Conservation (phyloP, 2,797 vertebrate genomes). For the Capromys pilorides region DNA sequence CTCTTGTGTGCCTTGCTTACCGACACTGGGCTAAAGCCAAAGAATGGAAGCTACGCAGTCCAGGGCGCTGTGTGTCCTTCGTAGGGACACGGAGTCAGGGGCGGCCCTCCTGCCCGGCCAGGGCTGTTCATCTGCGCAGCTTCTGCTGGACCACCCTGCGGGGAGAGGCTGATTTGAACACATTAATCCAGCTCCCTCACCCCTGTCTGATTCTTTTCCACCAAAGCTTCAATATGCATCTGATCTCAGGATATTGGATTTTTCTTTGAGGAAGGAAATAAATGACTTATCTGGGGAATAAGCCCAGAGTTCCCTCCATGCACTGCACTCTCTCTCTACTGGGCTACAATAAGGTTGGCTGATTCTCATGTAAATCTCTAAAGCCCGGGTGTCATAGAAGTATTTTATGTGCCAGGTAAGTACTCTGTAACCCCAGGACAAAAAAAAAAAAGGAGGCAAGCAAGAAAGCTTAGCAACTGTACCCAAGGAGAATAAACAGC, state of each 20-base stretch:
- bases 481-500: slow-evolving; percentile 79
- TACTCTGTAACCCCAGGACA: slow-evolving; percentile 80
- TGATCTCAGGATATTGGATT: slow-evolving; percentile 89
- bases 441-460: slow-evolving; percentile 60
- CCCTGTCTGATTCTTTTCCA: slow-evolving; percentile 71
- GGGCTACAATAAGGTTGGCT: slow-evolving; percentile 84
- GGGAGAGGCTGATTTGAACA: slow-evolving; percentile 78
- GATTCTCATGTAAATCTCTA: slow-evolving; percentile 88
- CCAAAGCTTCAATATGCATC: slow-evolving; percentile 85
- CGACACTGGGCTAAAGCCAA: not conserved
- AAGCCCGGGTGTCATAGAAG: slow-evolving; percentile 83
- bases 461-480: slow-evolving; percentile 78
- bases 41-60: slow-evolving; percentile 58
- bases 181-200: slow-evolving; percentile 79
- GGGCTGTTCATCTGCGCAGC: not conserved
- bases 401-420: slow-evolving; percentile 84
- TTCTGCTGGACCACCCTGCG: slow-evolving; percentile 61
- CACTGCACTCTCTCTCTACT: slow-evolving; percentile 80
- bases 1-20: not conserved
- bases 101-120: not conserved
- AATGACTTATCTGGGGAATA: slow-evolving; percentile 88
- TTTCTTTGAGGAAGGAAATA: slow-evolving; percentile 88
- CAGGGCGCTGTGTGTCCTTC: not conserved
- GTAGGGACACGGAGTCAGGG: slow-evolving; percentile 32
- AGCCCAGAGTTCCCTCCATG: slow-evolving; percentile 79